phyloP scores from a whole-genome alignment of 2,888 invertebrate species.

The Esperia sulphurella region DNA sequence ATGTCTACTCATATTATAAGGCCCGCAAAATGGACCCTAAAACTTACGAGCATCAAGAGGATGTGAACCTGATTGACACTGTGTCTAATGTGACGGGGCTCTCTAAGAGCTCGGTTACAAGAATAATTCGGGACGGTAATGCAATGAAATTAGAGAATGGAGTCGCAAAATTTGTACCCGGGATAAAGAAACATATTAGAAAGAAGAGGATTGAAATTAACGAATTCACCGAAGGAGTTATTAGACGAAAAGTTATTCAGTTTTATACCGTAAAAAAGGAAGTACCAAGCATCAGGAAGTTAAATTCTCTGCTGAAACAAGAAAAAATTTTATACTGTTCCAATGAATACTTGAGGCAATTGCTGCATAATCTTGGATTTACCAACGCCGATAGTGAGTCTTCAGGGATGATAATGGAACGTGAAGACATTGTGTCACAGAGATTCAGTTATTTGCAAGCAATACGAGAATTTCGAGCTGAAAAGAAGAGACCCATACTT shows the following conservation, averaged over 20 bases:
- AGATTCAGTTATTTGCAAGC: constrained; percentile 5
- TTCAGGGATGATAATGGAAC: neutral
- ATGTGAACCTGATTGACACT: constrained; percentile 7
- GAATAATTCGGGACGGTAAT: constrained; percentile 8
- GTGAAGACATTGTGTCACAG: constrained; percentile 1
- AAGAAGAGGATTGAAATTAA: constrained; percentile 8
- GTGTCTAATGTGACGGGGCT: constrained; percentile 5
- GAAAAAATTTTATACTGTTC: constrained; percentile 10
- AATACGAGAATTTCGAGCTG: constrained; percentile 2
- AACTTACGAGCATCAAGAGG: constrained; percentile 3
- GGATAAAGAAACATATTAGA: constrained; percentile 4
- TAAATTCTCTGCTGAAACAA: constrained; percentile 7
- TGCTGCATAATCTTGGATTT: constrained; percentile 10
- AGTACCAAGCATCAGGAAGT: constrained; percentile 8
- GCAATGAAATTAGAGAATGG: constrained; percentile 1
- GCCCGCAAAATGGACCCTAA: constrained; percentile 2
- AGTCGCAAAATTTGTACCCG: neutral
- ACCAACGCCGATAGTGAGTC: neutral
- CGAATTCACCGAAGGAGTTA: constrained; percentile 6
- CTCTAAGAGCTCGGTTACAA: constrained; percentile 7
- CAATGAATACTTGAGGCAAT: constrained; percentile 8
- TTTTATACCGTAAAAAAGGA: constrained; percentile 4
- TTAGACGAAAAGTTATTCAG: constrained; percentile 9
- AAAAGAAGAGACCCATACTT: constrained; percentile 1
- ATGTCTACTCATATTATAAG: constrained; percentile 9